These are phyloP conservation scores for Styela plicata DNA, from an alignment of 23 tunicate species.

Conservation along the genomic window DNA sequence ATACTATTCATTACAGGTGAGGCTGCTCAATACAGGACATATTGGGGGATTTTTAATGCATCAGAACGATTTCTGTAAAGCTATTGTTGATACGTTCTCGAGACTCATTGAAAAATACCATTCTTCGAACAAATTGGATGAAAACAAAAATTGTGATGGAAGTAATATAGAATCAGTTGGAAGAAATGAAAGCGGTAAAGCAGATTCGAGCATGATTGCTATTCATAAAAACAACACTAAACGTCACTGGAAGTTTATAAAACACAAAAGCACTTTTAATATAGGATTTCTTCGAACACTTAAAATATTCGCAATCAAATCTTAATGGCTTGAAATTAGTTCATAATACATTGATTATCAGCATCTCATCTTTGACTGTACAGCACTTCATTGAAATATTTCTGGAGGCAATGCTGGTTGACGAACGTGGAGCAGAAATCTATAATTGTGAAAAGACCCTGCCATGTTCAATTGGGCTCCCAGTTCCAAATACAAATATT, in stretches of 20 bases:
- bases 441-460: too few relatives aligned
- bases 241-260: neutral
- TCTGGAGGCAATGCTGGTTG: too few relatives aligned
- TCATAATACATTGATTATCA: neutral
- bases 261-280: neutral
- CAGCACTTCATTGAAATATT: too few relatives aligned
- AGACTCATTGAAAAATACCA: conserved; percentile 21
- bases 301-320: conserved; percentile 7
- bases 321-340: neutral
- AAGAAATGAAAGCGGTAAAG: neutral
- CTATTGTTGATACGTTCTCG: conserved; percentile 69
- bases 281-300: neutral
- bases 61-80: conserved; percentile 44
- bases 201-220: neutral
- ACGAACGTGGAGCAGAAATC: too few relatives aligned
- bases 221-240: neutral
- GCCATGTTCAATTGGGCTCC: too few relatives aligned
- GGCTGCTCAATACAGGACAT: conserved; percentile 74
- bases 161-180: neutral
- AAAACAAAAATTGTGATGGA: neutral
- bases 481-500: too few relatives aligned
- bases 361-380: too few relatives aligned
- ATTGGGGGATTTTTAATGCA: conserved; percentile 71
- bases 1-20: conserved; percentile 34
- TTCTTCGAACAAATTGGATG: conserved; percentile 17